Base-by-base conservation (phyloP, 2,113 vertebrate species). In the Rhinoptilus africanus region DNA sequence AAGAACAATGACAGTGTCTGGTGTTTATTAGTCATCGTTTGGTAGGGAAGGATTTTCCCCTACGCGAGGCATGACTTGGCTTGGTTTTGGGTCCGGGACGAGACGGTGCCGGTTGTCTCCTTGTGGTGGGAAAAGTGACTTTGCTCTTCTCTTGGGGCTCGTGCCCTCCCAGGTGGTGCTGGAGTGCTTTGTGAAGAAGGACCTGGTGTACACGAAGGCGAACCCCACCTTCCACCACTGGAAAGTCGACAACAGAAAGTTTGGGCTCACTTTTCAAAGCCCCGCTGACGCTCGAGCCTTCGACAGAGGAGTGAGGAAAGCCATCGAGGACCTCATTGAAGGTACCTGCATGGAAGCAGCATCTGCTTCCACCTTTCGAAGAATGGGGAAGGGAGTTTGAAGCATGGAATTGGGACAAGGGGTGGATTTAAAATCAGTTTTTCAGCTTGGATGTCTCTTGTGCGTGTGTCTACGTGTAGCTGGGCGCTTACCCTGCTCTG, bases 161-260 rank as follows among this genome's bases (percentile, higher is more conserved):
- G 14, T 1, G 92, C 87, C 96, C 86, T 66, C 85, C 79, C 97
- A 99, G 99, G 99, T 99, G 98, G 99, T 99, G 82, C 97, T 99
- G 98, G 99, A 99, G 93, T 99, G 99, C 97, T 99, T 99, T 56
- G 98, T 99, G 95, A 99, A 99, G 98, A 99, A 99, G 97, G 99
- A 99, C 97, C 98, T 99, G 94, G 98, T 99, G 63, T 99, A 99
- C 98, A 99, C 99, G 32, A 99, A 99, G 98, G 99, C 99, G n/a
- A 99, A 99, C n/a, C 99, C 99, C 86, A 99, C 99, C 17, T 99
- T 99, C 98, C 99, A 99, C 97, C 99, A 99, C 54, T 99, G 99
- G 99, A 99, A 98, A 96, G 99, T 99, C 56, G 99, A 99, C 97
- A 99, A 99, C 97, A 98, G 98, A 91, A 99, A 98, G 97, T 99